These are phyloP conservation scores for Raillietiella orientalis DNA, from an alignment of 2,888 invertebrate species.

Conservation along the genomic window DNA sequence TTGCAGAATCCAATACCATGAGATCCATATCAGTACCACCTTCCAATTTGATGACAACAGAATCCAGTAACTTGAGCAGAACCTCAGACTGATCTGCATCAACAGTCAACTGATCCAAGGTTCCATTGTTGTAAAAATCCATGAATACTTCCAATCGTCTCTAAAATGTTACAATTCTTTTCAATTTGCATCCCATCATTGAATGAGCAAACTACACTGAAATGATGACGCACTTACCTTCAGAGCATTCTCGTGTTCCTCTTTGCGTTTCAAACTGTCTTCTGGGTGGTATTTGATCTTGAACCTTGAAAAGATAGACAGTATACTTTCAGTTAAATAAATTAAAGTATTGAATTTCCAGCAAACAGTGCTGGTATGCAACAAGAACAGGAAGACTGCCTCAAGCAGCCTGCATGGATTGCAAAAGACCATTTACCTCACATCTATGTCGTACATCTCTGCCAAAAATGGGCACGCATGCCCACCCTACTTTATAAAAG, in stretches of 20 bases:
- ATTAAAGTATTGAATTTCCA: neutral
- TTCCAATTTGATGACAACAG: conserved; percentile 84
- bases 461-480: too few relatives aligned
- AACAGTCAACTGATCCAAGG: conserved; percentile 39
- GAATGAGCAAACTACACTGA: neutral
- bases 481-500: too few relatives aligned
- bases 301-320: conserved; percentile 34
- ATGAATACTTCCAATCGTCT: conserved; percentile 62
- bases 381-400: neutral
- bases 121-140: conserved; percentile 30
- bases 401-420: neutral
- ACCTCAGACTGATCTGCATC: conserved; percentile 45
- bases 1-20: conserved; percentile 29
- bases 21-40: conserved; percentile 36
- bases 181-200: neutral
- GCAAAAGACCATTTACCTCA: too few relatives aligned
- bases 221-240: conserved; percentile 21
- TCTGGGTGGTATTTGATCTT: conserved; percentile 96
- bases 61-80: conserved; percentile 59
- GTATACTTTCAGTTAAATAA: too few relatives aligned
- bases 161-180: conserved; percentile 17
- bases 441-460: too few relatives aligned
- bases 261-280: conserved; percentile 60
- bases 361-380: neutral
- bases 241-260: conserved; percentile 44